phyloP scores from a whole-genome alignment of 2,888 invertebrate genomes.

The Drosophila macrospina region DNA sequence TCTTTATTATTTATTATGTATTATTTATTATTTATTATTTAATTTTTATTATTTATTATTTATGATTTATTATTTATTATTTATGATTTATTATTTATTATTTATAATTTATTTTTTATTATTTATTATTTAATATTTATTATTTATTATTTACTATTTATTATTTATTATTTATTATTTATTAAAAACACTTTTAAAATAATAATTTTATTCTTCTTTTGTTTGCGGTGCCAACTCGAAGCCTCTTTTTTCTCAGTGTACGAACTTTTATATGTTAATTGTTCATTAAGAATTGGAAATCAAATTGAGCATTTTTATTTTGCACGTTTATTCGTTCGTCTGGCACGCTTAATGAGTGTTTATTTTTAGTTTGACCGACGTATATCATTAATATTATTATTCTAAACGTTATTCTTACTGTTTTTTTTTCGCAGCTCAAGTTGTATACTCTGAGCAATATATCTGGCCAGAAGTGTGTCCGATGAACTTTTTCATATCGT shows the following conservation, averaged over 20 bases:
- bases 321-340: constrained; percentile 37
- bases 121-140: no score
- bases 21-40: no score
- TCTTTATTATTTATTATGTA: no score
- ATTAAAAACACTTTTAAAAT: no score
- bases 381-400: constrained; percentile 22
- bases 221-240: not conserved
- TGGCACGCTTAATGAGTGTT: constrained; percentile 49
- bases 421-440: constrained; percentile 1
- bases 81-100: no score
- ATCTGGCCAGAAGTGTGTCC: no score
- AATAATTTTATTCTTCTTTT: not conserved
- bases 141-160: no score
- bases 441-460: constrained; percentile 18
- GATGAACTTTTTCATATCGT: not conserved
- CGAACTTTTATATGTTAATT: constrained; percentile 61
- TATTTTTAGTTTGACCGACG: constrained; percentile 59
- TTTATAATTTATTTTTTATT: no score
- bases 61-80: no score
- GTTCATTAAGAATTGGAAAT: constrained; percentile 62
- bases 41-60: no score
- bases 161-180: no score
- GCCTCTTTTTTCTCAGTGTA: constrained; percentile 12
- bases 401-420: no score
- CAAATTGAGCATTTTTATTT: constrained; percentile 53